These are phyloP conservation scores for Ethmia dodecea DNA, from an alignment of 2,888 invertebrate species.

Conservation along the genomic window DNA sequence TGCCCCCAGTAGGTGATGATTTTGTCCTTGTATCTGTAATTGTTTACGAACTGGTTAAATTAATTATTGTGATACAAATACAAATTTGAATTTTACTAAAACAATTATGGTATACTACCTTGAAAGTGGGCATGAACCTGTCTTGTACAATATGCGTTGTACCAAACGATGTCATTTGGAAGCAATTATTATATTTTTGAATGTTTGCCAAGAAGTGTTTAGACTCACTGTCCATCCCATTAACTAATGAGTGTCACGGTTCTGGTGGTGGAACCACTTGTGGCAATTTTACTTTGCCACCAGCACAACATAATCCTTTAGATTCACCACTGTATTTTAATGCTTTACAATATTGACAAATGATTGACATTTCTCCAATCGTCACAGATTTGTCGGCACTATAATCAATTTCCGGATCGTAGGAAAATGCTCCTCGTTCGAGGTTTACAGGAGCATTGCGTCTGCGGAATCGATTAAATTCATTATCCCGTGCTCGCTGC, in stretches of 20 bases:
- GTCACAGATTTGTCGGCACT: conserved; percentile 16
- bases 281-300: conserved; percentile 27
- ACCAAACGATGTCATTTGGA: conserved; percentile 35
- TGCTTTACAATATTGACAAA: conserved; percentile 27
- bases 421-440: conserved; percentile 15
- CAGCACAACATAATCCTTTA: conserved; percentile 29
- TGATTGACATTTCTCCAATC: conserved; percentile 21
- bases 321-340: conserved; percentile 31
- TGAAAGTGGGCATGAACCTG: conserved; percentile 29
- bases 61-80: conserved; percentile 4
- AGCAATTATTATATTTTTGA: conserved; percentile 30
- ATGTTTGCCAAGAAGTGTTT: conserved; percentile 28
- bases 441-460: conserved; percentile 11
- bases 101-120: conserved; percentile 15
- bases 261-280: conserved; percentile 20
- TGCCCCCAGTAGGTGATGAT: conserved; percentile 22
- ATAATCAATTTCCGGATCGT: conserved; percentile 18
- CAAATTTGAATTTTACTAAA: conserved; percentile 3
- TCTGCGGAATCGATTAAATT: conserved; percentile 14
- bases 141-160: conserved; percentile 23
- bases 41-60: conserved; percentile 2
- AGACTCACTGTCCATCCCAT: conserved; percentile 15
- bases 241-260: conserved; percentile 16
- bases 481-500: conserved; percentile 17
- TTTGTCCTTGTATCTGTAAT: conserved; percentile 21